These are phyloP conservation scores for Cephus pulcher DNA, from an alignment of 2,888 invertebrate genomes.

Conservation along the genomic window DNA sequence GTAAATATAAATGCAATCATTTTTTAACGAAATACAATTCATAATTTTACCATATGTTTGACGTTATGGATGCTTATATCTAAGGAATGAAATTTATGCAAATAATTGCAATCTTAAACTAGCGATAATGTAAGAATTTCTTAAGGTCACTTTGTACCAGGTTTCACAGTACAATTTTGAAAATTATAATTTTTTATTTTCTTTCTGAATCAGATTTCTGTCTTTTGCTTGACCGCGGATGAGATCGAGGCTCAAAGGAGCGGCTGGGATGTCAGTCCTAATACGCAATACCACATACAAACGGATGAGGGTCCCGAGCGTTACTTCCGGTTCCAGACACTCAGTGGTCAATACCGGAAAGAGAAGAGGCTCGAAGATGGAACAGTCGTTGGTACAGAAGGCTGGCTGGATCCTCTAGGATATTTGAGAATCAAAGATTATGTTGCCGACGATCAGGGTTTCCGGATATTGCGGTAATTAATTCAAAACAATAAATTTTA, in stretches of 20 bases:
- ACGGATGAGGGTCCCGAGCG: slow-evolving; percentile 93
- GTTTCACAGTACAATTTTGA: background rate
- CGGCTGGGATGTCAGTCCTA: slow-evolving; percentile 73
- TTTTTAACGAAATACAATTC: background rate
- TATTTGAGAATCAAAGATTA: slow-evolving; percentile 86
- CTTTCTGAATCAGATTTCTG: slow-evolving; percentile 48
- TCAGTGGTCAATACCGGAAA: slow-evolving; percentile 89
- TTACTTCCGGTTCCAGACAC: slow-evolving; percentile 89
- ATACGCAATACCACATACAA: slow-evolving; percentile 90
- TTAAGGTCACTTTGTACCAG: background rate
- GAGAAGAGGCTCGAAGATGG: slow-evolving; percentile 89
- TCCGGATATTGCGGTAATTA: slow-evolving; percentile 76
- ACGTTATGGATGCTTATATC: background rate
- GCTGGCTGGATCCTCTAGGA: slow-evolving; percentile 89
- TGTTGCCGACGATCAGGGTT: slow-evolving; percentile 86
- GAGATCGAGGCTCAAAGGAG: slow-evolving; percentile 61
- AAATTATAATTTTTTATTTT: slow-evolving; percentile 2
- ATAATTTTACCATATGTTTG: background rate
- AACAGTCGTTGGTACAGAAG: slow-evolving; percentile 88
- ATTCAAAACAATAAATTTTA: too few relatives aligned
- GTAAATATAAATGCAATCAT: background rate
- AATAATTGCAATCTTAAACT: background rate
- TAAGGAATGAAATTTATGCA: background rate
- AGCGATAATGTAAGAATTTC: background rate
- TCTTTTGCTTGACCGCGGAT: slow-evolving; percentile 55